Base-by-base conservation (phyloP, 2,888 invertebrate genomes). In the Augiades crinisus region DNA sequence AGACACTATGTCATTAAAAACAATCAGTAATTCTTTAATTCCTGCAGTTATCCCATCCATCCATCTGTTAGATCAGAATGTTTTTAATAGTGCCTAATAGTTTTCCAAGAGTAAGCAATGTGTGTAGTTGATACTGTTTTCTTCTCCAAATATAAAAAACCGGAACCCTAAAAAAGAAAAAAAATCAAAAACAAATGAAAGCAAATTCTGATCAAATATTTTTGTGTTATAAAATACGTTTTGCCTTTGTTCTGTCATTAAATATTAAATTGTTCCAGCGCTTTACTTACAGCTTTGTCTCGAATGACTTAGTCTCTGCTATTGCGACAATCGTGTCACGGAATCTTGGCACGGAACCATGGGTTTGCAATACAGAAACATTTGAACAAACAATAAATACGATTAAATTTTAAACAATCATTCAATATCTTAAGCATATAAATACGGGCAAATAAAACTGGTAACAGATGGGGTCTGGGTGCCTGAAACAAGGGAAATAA, bases 401-500 rank as follows among this genome's bases (percentile, higher is more conserved):
- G 21, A 47, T 47, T 31, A n/a, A 47, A 91, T 68, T 93, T 92
- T 44, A 95, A 86, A 36, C 94, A 91, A 60, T 91, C 83, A 56
- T 93, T 92, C 21, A 95, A 69, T 24, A 92, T 91, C 71, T 85
- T 91, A 22, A 96, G 68, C 68, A 96, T 87, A 70, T 94, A 92
- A 34, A 96, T 90, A 61, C 95, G 91, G 10, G 95, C 93, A 73
- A 91, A 91, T 67, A 95, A 84, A 3, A 91, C 81, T 3, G 94
- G 92, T 63, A 94, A 81, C 57, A 95, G 82, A 70, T 95, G 94
- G 40, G 85, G 78, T 63, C 94, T 89, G 24, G 92, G 91, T 65
- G 94, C 93, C 94, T 95, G 84, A 43, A 92, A 83, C 71, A 66
- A 77, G 60, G 62, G 34, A 49, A 27, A 41, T 41, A 31, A 33